Evolutionary conservation across 2,113 vertebrate species (phyloP), one percentile per base, ranked within the genome.

Genomic region (Phycodurus eques): DNA sequence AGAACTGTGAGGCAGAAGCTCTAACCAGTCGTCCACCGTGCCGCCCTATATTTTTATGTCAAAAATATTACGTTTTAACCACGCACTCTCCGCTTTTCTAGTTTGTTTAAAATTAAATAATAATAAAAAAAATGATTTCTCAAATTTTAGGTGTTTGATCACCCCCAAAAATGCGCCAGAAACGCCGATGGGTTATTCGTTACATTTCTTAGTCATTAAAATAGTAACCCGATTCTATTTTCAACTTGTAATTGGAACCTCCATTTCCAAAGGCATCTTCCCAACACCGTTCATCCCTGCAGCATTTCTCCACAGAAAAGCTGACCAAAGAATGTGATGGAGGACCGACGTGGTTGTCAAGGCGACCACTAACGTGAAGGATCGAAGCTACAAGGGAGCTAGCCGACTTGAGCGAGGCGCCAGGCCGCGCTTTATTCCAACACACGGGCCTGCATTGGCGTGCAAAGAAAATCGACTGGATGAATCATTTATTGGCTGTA

Each of bases 281-380:
- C 35, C 35, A 39, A 39, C 35, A 6, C 35, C 6, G 56, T 13
- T 59, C 56, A 31, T 13, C 2, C 10, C 35, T 31, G 31, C 59
- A 15, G 39, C 63, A 43, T n/a, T 46, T 65, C n/a, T 65, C 44
- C 39, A 49, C 44, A 49, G 65, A 27, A 31, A 31, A 22, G 12
- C n/a, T 49, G 1, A 13, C 43, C 65, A 46, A 49, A 49, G 65
- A 67, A 67, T 44, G 12, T n/a, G 73, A 63, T 54, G 22, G 66
- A 67, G 76, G 80, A 91, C 81, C 84, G 85, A 89, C 85, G 83
- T 80, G 89, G 91, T 93, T 92, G 92, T 89, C 91, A 91, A 78
- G 91, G 89, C 87, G 83, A 93, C 91, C 33, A 74, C 78, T 81
- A 86, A 85, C 63, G 77, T 87, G 82, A 73, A 84, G 80, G 71